Conservation (phyloP, 2,113 vertebrate genomes). For the Rattus norvegicus region DNA sequence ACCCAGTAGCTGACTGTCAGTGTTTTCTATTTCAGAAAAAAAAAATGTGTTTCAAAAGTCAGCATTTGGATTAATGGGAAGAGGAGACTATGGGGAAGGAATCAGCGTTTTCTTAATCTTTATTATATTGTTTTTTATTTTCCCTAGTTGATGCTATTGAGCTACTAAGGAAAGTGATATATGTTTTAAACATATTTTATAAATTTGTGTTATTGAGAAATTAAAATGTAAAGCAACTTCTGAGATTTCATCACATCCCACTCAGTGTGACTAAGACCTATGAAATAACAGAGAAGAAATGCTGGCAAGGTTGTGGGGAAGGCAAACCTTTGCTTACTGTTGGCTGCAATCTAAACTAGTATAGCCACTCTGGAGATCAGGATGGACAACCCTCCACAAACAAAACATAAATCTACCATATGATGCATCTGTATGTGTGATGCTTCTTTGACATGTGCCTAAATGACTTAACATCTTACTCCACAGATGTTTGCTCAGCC, state of each 20-base stretch:
- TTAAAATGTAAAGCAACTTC: background rate
- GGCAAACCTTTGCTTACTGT: background rate
- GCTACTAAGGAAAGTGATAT: slow-evolving; percentile 11
- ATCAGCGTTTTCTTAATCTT: background rate
- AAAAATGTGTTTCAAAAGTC: background rate
- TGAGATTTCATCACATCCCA: background rate
- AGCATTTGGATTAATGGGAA: slow-evolving; percentile 15
- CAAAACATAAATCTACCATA: background rate
- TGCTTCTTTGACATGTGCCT: background rate
- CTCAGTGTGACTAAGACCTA: background rate
- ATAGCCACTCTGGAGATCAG: too few species aligned
- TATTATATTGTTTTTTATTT: slow-evolving; percentile 51
- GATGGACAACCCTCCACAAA: background rate
- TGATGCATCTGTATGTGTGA: too few species aligned
- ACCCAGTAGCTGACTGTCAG: background rate
- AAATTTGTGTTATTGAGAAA: background rate
- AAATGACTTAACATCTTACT: background rate
- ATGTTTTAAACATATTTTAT: slow-evolving; percentile 16
- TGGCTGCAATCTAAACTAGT: background rate
- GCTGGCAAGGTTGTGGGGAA: background rate
- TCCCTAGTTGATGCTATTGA: background rate
- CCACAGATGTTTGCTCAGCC: background rate
- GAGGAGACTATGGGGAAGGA: background rate
- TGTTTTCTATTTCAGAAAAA: background rate
- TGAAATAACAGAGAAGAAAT: background rate